Evolutionary conservation across 2,888 invertebrate species (phyloP).

Genomic region (Sarcophaga subvicina): DNA sequence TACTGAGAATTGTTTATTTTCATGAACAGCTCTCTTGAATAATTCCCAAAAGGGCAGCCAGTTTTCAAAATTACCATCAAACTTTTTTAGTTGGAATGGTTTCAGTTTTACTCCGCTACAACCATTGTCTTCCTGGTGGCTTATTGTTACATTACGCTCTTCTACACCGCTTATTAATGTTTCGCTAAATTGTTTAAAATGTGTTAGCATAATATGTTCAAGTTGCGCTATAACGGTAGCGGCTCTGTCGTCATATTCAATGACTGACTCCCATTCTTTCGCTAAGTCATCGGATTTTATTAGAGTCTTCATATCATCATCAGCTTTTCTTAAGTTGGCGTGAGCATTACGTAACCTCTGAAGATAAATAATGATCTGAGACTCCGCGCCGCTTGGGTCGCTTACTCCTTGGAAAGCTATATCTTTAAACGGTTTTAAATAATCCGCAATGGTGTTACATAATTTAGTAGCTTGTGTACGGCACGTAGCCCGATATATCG

Average conservation of each 20-base stretch:
- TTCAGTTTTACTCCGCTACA: neutral
- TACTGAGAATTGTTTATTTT: constrained; percentile 14
- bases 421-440: constrained; percentile 45
- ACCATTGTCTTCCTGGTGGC: too few species aligned
- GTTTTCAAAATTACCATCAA: constrained; percentile 61
- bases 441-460: constrained; percentile 44
- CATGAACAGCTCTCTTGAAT: constrained; percentile 59
- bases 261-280: constrained; percentile 34
- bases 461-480: constrained; percentile 43
- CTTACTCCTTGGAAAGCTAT: constrained; percentile 2
- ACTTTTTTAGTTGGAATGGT: constrained; percentile 54
- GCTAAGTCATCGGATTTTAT: neutral
- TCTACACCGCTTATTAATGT: neutral
- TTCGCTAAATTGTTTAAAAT: constrained; percentile 19
- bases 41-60: constrained; percentile 65
- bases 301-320: constrained; percentile 14
- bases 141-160: neutral
- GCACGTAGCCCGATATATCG: constrained; percentile 24
- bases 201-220: constrained; percentile 15
- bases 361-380: neutral
- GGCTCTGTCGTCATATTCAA: constrained; percentile 55
- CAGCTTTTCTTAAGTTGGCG: constrained; percentile 34
- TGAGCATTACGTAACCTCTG: neutral
- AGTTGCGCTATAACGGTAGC: constrained; percentile 40
- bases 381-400: constrained; percentile 3